Evolutionary conservation across 2,888 invertebrate species (phyloP).

Genomic region (Agonopterix subpropinquella): DNA sequence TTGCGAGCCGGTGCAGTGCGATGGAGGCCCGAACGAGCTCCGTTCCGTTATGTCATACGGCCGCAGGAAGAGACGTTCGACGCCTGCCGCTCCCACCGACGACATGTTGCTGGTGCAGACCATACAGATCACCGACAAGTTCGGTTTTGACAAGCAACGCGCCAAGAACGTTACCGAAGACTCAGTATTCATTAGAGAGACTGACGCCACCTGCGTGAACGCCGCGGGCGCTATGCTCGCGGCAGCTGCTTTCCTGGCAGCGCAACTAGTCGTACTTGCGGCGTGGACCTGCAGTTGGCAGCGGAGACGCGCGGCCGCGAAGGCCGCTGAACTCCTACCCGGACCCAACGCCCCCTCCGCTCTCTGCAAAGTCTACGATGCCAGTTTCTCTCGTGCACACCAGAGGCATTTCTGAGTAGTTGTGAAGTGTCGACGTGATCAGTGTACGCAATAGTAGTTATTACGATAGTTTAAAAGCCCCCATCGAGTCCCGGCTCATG

Average conservation of each 20-base stretch:
- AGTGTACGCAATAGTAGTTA: constrained; percentile 72
- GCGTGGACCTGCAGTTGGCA: constrained; percentile 94
- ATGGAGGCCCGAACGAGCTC: constrained; percentile 89
- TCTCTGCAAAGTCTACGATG: constrained; percentile 92
- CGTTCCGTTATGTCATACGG: constrained; percentile 90
- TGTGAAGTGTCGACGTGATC: constrained; percentile 57
- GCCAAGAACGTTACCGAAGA: constrained; percentile 80
- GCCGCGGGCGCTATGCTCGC: constrained; percentile 89
- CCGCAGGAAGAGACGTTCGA: constrained; percentile 84
- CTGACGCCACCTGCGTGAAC: constrained; percentile 81
- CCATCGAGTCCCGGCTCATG: constrained; percentile 57
- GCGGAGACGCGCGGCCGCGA: constrained; percentile 81
- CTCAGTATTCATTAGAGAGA: constrained; percentile 82
- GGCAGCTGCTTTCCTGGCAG: constrained; percentile 89
- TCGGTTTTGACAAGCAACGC: constrained; percentile 86
- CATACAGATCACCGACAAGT: constrained; percentile 94
- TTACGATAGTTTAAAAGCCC: constrained; percentile 63
- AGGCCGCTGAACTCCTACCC: constrained; percentile 80
- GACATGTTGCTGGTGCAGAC: constrained; percentile 92
- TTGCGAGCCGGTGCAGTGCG: constrained; percentile 94
- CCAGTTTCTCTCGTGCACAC: constrained; percentile 86
- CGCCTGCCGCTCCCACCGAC: constrained; percentile 77
- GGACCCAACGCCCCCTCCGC: constrained; percentile 75
- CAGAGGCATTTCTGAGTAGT: constrained; percentile 69
- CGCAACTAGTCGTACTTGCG: constrained; percentile 90